Conservation (phyloP, 2,113 vertebrate genomes). For the Vombatus ursinus region DNA sequence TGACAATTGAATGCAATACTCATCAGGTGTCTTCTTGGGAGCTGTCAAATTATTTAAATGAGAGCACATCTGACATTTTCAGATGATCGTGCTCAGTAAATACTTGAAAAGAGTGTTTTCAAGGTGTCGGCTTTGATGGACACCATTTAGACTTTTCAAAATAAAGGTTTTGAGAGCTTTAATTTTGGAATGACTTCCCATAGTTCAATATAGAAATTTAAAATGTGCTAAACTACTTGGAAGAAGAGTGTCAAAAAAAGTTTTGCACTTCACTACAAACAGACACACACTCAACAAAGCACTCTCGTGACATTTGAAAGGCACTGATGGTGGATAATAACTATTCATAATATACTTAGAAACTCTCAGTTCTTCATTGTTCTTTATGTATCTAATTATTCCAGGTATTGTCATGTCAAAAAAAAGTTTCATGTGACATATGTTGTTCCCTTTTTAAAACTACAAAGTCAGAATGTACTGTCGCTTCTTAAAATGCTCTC, state of each 20-base stretch:
- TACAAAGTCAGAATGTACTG: neutral
- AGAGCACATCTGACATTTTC: conserved; percentile 67
- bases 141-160: conserved; percentile 72
- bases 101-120: conserved; percentile 57
- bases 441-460: conserved; percentile 57
- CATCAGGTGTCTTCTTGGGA: conserved; percentile 62
- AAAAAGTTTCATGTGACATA: conserved; percentile 66
- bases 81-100: conserved; percentile 60
- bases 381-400: conserved; percentile 73
- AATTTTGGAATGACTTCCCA: conserved; percentile 53
- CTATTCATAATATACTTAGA: conserved; percentile 69
- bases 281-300: conserved; percentile 50
- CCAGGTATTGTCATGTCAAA: conserved; percentile 65
- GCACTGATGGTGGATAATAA: conserved; percentile 70
- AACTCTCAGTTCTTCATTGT: conserved; percentile 57
- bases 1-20: conserved; percentile 70
- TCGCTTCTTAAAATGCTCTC: neutral
- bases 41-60: conserved; percentile 80
- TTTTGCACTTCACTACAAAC: conserved; percentile 49
- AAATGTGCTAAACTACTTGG: conserved; percentile 47
- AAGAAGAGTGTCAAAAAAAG: conserved; percentile 53
- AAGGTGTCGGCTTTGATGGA: conserved; percentile 70
- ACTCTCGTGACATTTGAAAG: conserved; percentile 74
- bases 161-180: conserved; percentile 64
- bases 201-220: conserved; percentile 13